Evolutionary conservation across 1,140 invertebrate species (phyloP), one percentile per base, ranked within the genome.

Genomic region (Harpegnathos saltator): DNA sequence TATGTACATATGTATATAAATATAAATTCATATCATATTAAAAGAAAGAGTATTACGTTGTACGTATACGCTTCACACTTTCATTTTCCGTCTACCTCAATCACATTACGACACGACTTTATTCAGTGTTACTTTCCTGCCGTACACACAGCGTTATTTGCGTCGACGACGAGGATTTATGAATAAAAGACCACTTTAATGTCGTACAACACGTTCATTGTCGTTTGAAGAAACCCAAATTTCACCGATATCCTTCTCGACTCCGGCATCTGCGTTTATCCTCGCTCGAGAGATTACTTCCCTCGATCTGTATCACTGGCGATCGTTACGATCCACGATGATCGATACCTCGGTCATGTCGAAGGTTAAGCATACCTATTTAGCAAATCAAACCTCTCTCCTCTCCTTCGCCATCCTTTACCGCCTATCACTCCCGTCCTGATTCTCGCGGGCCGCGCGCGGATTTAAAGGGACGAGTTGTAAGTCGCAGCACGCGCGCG

Each of bases 21-120:
- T 80, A 69, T 71, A 83, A 91, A 93, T 93, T 93, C 91, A 93
- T 90, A 93, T 94, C 94, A 94, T 93, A 94, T 94, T 94, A 94
- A 93, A 92, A 93, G 93, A 87, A 89, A 93, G 90, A 93, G 89
- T 93, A 94, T 93, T 93, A 92, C 87, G 92, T 93, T 94, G 91
- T 92, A 92, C 83, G 82, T 87, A 87, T 87, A 69, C 78, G 61
- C 38, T 26, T 87, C 82, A 85, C 44, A 88, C 48, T 89, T 83
- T 87, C 22, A 69, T 86, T 74, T 58, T 63, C 29, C 59, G 50
- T 52, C 65, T 44, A 78, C 80, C 85, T 82, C 78, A 61, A 74
- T 80, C 65, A 52, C 65, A 66, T 74, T 71, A 82, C 22, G 24
- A 62, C 38, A 52, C 56, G 33, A 44, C 1, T 44, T 82, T 82